Evolutionary conservation across 2,888 invertebrate species (phyloP).

Genomic region (Bombyx huttoni): DNA sequence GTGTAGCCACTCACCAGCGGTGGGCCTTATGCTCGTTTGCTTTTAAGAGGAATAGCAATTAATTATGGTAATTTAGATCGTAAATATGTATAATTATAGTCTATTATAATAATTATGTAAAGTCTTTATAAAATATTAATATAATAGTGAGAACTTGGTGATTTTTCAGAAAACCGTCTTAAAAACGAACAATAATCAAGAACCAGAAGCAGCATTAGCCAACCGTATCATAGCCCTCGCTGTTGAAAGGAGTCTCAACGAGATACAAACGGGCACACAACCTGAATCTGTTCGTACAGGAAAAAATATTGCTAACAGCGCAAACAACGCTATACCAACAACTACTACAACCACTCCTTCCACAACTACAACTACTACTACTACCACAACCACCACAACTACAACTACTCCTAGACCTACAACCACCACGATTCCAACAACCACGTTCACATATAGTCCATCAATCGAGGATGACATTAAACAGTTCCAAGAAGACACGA

Average conservation of each 20-base stretch:
- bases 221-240: conserved; percentile 70
- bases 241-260: conserved; percentile 62
- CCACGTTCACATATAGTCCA: conserved; percentile 15
- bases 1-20: too few species aligned
- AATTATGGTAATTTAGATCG: too few species aligned
- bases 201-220: conserved; percentile 60
- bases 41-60: too few species aligned
- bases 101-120: too few species aligned
- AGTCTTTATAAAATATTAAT: too few species aligned
- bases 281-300: conserved; percentile 32
- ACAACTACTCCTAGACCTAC: conserved; percentile 37
- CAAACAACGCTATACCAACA: conserved; percentile 29
- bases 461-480: conserved; percentile 61
- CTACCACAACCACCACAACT: conserved; percentile 29
- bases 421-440: conserved; percentile 26
- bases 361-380: conserved; percentile 26
- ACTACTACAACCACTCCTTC: conserved; percentile 26
- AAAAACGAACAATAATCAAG: conserved; percentile 45
- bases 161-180: conserved; percentile 58
- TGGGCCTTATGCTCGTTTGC: too few species aligned
- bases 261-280: conserved; percentile 41
- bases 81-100: too few species aligned
- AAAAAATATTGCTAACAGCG: conserved; percentile 32
- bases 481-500: conserved; percentile 64
- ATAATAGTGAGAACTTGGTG: neutral